Conservation (phyloP, 2,113 vertebrate species). For the Collichthys lucidus region DNA sequence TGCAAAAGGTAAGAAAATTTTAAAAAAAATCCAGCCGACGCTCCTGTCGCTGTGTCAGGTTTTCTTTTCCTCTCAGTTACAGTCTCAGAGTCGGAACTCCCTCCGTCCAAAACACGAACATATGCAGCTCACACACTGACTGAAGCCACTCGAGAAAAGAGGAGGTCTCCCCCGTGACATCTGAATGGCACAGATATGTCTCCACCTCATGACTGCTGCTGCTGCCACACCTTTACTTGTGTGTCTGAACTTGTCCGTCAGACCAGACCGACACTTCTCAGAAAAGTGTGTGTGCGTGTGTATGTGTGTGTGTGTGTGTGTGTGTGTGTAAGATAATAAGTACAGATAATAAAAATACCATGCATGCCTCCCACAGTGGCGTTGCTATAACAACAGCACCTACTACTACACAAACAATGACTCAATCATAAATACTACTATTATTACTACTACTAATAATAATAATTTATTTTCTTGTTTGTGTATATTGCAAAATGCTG, state of each 20-base stretch:
- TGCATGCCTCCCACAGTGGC: too few relatives aligned
- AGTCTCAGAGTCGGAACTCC: not conserved
- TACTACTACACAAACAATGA: not conserved
- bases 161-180: slow-evolving; percentile 10
- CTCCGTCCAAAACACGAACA: not conserved
- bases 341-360: too few relatives aligned
- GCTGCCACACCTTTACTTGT: slow-evolving; percentile 73
- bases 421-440: not conserved
- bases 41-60: not conserved
- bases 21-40: not conserved
- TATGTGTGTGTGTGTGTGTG: too few relatives aligned
- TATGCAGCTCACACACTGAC: not conserved
- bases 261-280: not conserved
- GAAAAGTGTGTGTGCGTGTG: too few relatives aligned
- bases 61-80: not conserved
- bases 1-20: not conserved
- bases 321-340: too few relatives aligned
- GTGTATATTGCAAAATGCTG: not conserved
- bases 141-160: not conserved
- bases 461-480: too few relatives aligned
- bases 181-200: slow-evolving; percentile 8
- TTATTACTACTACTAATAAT: not conserved
- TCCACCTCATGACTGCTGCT: slow-evolving; percentile 35
- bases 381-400: too few relatives aligned
- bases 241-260: slow-evolving; percentile 57